Base-by-base conservation (phyloP, 2,888 invertebrate species). In the Linyphia triangularis region DNA sequence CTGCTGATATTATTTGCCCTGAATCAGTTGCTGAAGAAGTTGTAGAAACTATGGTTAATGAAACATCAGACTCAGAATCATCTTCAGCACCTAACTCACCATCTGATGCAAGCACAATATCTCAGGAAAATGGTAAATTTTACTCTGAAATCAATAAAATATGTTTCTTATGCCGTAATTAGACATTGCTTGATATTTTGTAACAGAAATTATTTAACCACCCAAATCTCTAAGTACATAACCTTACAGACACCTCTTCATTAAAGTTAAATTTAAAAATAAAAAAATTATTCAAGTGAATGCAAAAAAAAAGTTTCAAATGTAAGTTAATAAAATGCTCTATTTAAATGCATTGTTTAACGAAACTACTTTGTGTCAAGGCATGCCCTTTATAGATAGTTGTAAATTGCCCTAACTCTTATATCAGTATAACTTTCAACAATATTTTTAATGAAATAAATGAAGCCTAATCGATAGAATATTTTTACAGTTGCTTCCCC, bases 1-100 rank as follows among this genome's bases (percentile, higher is more conserved):
- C 61, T 40, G 59, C 5, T 6, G 63, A 77, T 37, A 63, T 77
- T 26, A 9, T 16, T 19, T 77, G 77, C 3, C 77, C 77, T 19
- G 77, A 77, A 40, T 24, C 77, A 13, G 26, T 77, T 61, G 61
- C 24, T 63, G 77, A 77, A 26, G 77, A 77, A 77, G 6, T 77
- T 40, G 77, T 77, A 24, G 61, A 77, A 37, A 26, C 77, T 24
- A 30, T 22, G 57, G 13, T 10, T 6, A n/a, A 19, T 19, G 73
- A 73, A 59, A 30, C 16, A 6, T 26, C 37, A 24, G 40, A 63
- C 9, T 40, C 37, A 16, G 77, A 77, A 2, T 63, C 37, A 26
- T 22, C 24, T 37, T 22, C 77, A 13, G 6, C 7, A 13, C 30
- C 26, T 22, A 13, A 37, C 40, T 40, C 77, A 10, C 33, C 33